These are phyloP conservation scores for Halcyon malimbica DNA, from an alignment of 2,113 vertebrate genomes.

Conservation along the genomic window DNA sequence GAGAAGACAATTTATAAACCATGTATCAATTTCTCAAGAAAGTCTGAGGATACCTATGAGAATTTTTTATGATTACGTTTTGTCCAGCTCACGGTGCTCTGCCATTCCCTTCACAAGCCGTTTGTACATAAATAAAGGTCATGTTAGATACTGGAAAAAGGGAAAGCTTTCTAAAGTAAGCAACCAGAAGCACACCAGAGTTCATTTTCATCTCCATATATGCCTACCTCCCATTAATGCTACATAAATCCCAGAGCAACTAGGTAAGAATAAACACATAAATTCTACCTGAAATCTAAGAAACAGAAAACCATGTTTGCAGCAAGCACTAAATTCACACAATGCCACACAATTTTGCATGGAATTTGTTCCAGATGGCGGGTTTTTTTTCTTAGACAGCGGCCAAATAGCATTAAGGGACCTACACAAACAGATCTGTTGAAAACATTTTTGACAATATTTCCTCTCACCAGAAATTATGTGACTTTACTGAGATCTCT, in stretches of 20 bases:
- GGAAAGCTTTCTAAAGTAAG: slow-evolving; percentile 3
- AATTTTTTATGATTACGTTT: neutral
- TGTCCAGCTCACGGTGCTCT: neutral
- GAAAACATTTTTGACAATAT: neutral
- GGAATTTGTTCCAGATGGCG: neutral
- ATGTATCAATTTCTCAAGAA: neutral
- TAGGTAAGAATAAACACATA: slow-evolving; percentile 5
- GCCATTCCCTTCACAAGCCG: neutral
- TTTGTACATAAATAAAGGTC: neutral
- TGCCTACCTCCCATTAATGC: neutral
- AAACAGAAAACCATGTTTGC: neutral
- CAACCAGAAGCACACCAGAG: neutral
- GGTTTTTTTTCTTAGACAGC: neutral
- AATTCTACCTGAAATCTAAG: slow-evolving; percentile 7
- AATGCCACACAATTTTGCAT: neutral
- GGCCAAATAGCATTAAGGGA: neutral
- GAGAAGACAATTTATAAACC: neutral
- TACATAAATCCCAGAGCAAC: slow-evolving; percentile 4
- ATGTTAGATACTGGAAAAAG: neutral
- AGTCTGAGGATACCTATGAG: neutral
- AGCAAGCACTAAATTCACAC: neutral
- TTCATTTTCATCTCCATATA: neutral
- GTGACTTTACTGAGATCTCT: neutral
- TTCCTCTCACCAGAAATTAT: neutral
- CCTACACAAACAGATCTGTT: neutral